Base-by-base conservation (phyloP, 2,888 invertebrate species). In the Campoplex capitator region DNA sequence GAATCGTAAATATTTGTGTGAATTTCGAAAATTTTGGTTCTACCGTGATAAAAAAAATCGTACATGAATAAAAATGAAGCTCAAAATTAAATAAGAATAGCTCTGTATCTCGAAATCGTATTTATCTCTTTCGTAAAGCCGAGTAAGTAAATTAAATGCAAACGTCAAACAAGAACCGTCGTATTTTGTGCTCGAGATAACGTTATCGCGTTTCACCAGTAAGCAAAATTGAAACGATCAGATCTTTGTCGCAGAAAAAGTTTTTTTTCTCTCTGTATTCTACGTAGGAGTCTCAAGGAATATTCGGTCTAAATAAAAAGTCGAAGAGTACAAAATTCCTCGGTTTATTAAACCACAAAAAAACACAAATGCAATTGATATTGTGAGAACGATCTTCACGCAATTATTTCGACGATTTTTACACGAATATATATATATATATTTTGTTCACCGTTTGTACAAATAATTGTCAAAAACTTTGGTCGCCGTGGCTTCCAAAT, bases 341-440 rank as follows among this genome's bases (percentile, higher is more conserved):
- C 73, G 13, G 32, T 83, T 83, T 83, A 78, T 83, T 83, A 32
- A 73, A 78, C 28, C 28, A 62, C 51, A 54, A 67, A 78, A 58
- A 74, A 84, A 35, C 23, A 77, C 45, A 68, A 68, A 86, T 65
- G 74, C 42, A 28, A 67, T 18, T 32, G 65, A 38, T 45, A 67
- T 82, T n/a, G 48, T 13, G 48, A 11, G 71, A 18, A 56, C 56
- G 2, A 32, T 80, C 42, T 51, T 70, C 16, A 32, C 9, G 16
- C 0, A 32, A 16, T 62, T 13, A 62, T 28, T 48, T 48, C 6
- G 23, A 62, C 23, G 48, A 45, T 74, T 54, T 48, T 13, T n/a
- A 78, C 13, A 51, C 65, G 62, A 23, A 74, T 67, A n/a, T 42
- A 62, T 56, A 38, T 71, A 7, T 54, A 23, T 48, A 18, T 42